Evolutionary conservation across 37 sponge, comb jelly and placozoan genomes (phyloP), one percentile per base, ranked within the genome.

Genomic region (Theonella swinhoei): DNA sequence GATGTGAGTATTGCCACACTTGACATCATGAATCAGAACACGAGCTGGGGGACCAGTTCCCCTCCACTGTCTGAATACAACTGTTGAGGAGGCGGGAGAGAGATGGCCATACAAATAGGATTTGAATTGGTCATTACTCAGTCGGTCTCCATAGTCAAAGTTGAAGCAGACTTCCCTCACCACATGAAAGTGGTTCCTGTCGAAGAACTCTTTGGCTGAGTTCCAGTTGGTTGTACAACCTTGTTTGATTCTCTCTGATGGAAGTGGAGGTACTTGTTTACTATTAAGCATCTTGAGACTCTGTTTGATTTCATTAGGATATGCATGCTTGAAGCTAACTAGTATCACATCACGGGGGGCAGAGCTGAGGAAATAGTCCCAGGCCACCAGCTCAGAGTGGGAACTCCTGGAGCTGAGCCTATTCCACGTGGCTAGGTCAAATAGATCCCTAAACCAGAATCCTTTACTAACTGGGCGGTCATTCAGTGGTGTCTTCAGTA

Each of bases 41-140:
- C 72, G 22, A 24, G 40, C 42, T 34, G 38, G 25, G 23, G 43
- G 22, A 62, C 66, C 83, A 7, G 33, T 37, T 0, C 86, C 86
- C 79, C 80, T 86, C 86, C 79, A 86, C 72, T 86, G 76, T 29
- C n/a, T 67, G 59, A 81, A 80, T 4, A 68, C 32, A 4, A 87
- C 75, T 7, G 81, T 80, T 31, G 33, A 25, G 42, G 29, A 20
- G 9, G 33, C 33, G 4, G 79, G 73, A 24, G 29, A n/a, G 23
- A 58, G 37, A 41, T 14, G 9, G 34, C 66, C 80, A 72, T 58
- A 79, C 59, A 86, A 72, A 20, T 33, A 31, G 0, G n/a, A 3
- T 20, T 72, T 37, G 38, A 86, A 86, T 25, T 86, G 72, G n/a
- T 71, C 72, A 20, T 39, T 3, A 0, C 34, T 62, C 22, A 86